Evolutionary conservation across 2,113 vertebrate genomes (phyloP).

Genomic region (Oxygymnocypris stewartii): DNA sequence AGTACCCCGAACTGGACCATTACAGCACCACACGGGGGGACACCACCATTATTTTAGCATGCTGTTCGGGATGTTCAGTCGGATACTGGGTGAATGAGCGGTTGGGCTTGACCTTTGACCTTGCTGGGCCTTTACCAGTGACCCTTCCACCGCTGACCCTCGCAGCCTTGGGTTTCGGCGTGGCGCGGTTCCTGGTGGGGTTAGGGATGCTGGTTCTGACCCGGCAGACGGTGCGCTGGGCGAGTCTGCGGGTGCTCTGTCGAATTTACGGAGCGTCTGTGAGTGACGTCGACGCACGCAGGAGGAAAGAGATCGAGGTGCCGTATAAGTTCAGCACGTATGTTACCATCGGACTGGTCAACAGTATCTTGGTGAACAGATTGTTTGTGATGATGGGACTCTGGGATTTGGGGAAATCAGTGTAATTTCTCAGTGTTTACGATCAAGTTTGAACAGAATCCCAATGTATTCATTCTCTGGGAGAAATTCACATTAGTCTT

Average conservation of each 20-base stretch:
- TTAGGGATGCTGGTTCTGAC: slow-evolving; percentile 74
- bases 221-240: slow-evolving; percentile 72
- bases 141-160: slow-evolving; percentile 66
- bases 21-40: slow-evolving; percentile 92
- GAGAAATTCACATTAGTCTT: background rate
- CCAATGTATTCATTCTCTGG: background rate
- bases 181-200: slow-evolving; percentile 76
- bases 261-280: slow-evolving; percentile 74
- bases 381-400: slow-evolving; percentile 79
- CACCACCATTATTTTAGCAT: slow-evolving; percentile 88
- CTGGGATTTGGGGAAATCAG: slow-evolving; percentile 66
- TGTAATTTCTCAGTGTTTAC: background rate
- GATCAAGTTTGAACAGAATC: background rate
- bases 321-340: slow-evolving; percentile 91
- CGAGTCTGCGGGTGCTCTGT: slow-evolving; percentile 75
- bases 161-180: background rate
- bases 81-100: slow-evolving; percentile 88
- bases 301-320: slow-evolving; percentile 87
- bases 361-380: slow-evolving; percentile 80
- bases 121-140: slow-evolving; percentile 67
- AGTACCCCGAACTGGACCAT: slow-evolving; percentile 85
- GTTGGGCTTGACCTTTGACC: slow-evolving; percentile 67
- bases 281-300: slow-evolving; percentile 70
- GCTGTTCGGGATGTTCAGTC: slow-evolving; percentile 77
- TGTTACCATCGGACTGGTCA: slow-evolving; percentile 79